Base-by-base conservation (phyloP, 2,113 vertebrate genomes). In the Aphyosemion australe region DNA sequence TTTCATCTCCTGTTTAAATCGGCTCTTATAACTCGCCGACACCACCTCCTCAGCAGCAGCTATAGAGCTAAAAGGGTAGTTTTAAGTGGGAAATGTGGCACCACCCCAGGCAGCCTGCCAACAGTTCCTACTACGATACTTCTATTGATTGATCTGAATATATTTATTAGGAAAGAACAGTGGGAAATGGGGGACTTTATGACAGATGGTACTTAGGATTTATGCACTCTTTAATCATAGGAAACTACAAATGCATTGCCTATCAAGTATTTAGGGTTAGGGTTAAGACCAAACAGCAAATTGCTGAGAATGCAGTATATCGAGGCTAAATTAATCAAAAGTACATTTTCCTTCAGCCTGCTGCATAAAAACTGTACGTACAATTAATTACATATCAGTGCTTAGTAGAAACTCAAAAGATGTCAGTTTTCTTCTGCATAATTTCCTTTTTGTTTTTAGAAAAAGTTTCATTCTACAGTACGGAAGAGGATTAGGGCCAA, bases 191-290 rank as follows among this genome's bases (percentile, higher is more conserved):
- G 48, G 56, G 55, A 58, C 73, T 86, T 91, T 84, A 82, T 79
- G 83, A 84, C 79, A 76, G 58, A 47, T 54, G 19, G 51, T n/a
- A 32, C 73, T 73, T 46, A 73, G 82, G 86, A 91, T 88, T 64
- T 79, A 89, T 83, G 55, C 32, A 43, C 66, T 80, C 90, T 87
- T 88, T 88, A 90, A 92, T 91, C 86, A 88, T 80, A 87, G 75
- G 56, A 60, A 80, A 74, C 65, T 74, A 85, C 78, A 80, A 79
- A 73, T 80, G 77, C 83, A 84, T 77, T 78, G 80, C 76, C 79
- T 84, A 83, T 88, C 65, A 58, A 66, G 76, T 18, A n/a, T 65
- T 66, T 65, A 80, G 80, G 87, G 86, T 88, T 82, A 80, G 78
- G 74, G 84, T 83, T 61, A 52, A 77, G 74, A 79, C 79, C 21